Conservation (phyloP, 2,888 invertebrate genomes). For the Drosophila algonquin region DNA sequence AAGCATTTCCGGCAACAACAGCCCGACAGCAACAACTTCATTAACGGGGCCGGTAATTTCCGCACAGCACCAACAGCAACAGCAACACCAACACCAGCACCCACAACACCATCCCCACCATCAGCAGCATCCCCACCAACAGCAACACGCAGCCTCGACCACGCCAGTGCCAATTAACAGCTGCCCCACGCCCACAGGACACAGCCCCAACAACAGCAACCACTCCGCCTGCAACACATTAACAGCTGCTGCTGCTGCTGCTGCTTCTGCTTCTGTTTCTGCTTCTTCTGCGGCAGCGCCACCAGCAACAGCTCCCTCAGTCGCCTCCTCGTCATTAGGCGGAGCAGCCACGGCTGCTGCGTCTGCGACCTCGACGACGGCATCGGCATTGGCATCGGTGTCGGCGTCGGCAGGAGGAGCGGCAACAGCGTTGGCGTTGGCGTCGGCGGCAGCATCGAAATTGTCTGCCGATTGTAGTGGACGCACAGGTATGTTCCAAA, state of each 20-base stretch:
- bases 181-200: conserved; percentile 76
- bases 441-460: conserved; percentile 72
- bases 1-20: conserved; percentile 68
- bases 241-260: conserved; percentile 65
- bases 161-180: conserved; percentile 71
- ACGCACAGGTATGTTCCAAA: conserved; percentile 86
- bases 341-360: conserved; percentile 46
- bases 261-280: conserved; percentile 35
- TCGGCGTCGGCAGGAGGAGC: conserved; percentile 2
- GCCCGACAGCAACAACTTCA: conserved; percentile 71
- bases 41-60: conserved; percentile 73
- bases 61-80: conserved; percentile 56
- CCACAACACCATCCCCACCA: conserved; percentile 54
- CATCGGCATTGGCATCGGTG: conserved; percentile 25
- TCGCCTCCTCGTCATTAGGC: conserved; percentile 53
- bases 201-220: conserved; percentile 63
- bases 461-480: conserved; percentile 86
- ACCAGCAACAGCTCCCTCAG: conserved; percentile 50
- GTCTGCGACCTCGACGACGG: conserved; percentile 42
- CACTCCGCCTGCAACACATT: conserved; percentile 74
- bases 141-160: conserved; percentile 51
- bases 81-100: conserved; percentile 45
- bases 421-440: conserved; percentile 43
- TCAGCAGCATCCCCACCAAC: conserved; percentile 61
- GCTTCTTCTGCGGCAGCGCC: conserved; percentile 41